phyloP scores from a whole-genome alignment of 1,140 invertebrate genomes.

The Carposina sasakii region DNA sequence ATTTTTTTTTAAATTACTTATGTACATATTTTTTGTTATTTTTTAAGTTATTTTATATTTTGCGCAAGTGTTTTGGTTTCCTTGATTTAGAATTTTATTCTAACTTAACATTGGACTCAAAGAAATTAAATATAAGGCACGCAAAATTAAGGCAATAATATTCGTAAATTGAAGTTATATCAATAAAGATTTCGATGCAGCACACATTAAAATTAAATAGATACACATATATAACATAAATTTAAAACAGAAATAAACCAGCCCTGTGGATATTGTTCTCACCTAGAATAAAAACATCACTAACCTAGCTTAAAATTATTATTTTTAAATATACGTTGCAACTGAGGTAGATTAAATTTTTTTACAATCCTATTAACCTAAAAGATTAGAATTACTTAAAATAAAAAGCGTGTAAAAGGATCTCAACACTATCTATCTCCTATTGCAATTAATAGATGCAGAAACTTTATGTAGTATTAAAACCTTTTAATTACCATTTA shows the following conservation, averaged over 20 bases:
- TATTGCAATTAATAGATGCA: slow-evolving; percentile 44
- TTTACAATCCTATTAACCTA: slow-evolving; percentile 71
- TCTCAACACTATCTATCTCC: slow-evolving; percentile 33
- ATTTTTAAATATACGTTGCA: slow-evolving; percentile 65
- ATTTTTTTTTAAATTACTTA: background rate
- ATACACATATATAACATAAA: slow-evolving; percentile 35
- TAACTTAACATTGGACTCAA: slow-evolving; percentile 21
- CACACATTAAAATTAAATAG: slow-evolving; percentile 52
- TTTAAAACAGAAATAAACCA: slow-evolving; percentile 32
- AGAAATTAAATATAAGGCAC: slow-evolving; percentile 36
- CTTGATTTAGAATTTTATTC: no score
- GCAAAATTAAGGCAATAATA: slow-evolving; percentile 32
- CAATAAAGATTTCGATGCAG: slow-evolving; percentile 50
- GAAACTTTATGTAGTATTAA: slow-evolving; percentile 32
- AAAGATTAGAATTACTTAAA: slow-evolving; percentile 68
- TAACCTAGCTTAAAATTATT: slow-evolving; percentile 65
- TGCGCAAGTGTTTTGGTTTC: no score
- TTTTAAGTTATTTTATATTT: no score
- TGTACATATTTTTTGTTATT: background rate
- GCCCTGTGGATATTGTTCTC: slow-evolving; percentile 44
- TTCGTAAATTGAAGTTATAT: slow-evolving; percentile 36
- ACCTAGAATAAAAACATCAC: slow-evolving; percentile 59
- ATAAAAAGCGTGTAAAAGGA: slow-evolving; percentile 58
- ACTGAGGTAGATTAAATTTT: slow-evolving; percentile 71
- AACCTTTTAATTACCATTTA: slow-evolving; percentile 28